These are phyloP conservation scores for Acleris sparsana DNA, from an alignment of 2,888 invertebrate genomes.

Conservation along the genomic window DNA sequence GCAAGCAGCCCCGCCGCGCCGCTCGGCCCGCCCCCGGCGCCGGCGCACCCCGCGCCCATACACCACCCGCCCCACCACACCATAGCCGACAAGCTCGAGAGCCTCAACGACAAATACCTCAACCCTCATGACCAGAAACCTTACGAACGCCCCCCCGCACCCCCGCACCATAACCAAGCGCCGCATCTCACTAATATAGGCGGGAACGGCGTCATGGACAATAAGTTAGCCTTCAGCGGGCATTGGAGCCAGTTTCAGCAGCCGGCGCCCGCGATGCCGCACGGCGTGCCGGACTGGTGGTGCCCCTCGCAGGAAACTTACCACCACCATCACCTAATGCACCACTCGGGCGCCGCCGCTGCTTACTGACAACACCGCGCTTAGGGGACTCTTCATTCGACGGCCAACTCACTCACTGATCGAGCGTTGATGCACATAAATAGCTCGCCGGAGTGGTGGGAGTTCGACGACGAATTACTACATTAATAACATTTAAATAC, in stretches of 20 bases:
- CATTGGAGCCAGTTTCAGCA: constrained; percentile 88
- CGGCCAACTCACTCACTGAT: constrained; percentile 45
- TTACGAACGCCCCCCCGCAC: constrained; percentile 88
- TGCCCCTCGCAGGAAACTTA: constrained; percentile 79
- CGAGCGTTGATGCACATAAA: too few relatives aligned
- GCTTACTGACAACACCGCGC: constrained; percentile 88
- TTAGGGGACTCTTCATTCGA: constrained; percentile 81
- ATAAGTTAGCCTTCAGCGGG: constrained; percentile 86
- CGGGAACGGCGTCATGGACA: constrained; percentile 86
- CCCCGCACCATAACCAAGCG: constrained; percentile 64
- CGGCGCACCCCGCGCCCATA: constrained; percentile 63
- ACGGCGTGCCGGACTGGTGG: constrained; percentile 81
- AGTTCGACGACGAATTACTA: too few relatives aligned
- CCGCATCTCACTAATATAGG: constrained; percentile 73
- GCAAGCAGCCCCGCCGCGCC: constrained; percentile 82
- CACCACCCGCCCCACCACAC: constrained; percentile 73
- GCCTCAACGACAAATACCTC: constrained; percentile 81
- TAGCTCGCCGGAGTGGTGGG: too few relatives aligned
- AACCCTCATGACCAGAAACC: constrained; percentile 81
- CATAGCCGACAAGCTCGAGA: constrained; percentile 78
- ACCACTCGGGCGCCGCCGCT: constrained; percentile 87
- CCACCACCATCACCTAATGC: constrained; percentile 85
- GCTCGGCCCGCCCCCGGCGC: constrained; percentile 66
- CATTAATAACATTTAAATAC: too few relatives aligned
- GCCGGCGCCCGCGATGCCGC: constrained; percentile 86